Conservation (phyloP, 2,888 invertebrate species). For the Chirona hameri region DNA sequence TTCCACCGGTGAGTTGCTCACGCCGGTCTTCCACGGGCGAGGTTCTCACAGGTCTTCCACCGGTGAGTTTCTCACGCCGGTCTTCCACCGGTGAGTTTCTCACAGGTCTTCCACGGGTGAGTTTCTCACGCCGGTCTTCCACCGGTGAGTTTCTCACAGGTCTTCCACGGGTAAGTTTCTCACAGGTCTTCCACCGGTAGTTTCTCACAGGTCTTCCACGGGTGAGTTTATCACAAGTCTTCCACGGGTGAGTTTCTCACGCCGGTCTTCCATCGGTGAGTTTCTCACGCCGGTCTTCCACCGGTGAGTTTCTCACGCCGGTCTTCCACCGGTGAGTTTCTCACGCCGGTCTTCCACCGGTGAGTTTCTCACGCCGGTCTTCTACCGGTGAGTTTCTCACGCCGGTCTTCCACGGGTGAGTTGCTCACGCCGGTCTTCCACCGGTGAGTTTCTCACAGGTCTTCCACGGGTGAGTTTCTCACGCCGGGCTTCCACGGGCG, state of each 20-base stretch:
- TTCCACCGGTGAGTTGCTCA: conserved; percentile 61
- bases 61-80: conserved; percentile 72
- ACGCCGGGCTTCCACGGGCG: conserved; percentile 76
- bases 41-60: conserved; percentile 66
- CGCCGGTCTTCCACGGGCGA: conserved; percentile 71
- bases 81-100: conserved; percentile 57
- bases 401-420: conserved; percentile 67
- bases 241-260: conserved; percentile 62
- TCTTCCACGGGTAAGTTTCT: conserved; percentile 57
- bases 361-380: conserved; percentile 81
- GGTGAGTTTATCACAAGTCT: conserved; percentile 62
- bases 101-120: no score
- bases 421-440: conserved; percentile 86
- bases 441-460: conserved; percentile 37
- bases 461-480: no score
- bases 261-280: conserved; percentile 67
- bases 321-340: conserved; percentile 60
- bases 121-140: conserved; percentile 94
- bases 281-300: conserved; percentile 86
- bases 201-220: conserved; percentile 66
- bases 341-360: conserved; percentile 81
- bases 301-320: conserved; percentile 67
- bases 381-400: conserved; percentile 62
- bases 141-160: conserved; percentile 49
- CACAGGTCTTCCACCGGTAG: conserved; percentile 62